A percentile compares a stretch with the other conserved stretches of the same genome.
phyloP scores from a whole-genome alignment of 2,113 vertebrate species.

The Leiothrix lutea region DNA sequence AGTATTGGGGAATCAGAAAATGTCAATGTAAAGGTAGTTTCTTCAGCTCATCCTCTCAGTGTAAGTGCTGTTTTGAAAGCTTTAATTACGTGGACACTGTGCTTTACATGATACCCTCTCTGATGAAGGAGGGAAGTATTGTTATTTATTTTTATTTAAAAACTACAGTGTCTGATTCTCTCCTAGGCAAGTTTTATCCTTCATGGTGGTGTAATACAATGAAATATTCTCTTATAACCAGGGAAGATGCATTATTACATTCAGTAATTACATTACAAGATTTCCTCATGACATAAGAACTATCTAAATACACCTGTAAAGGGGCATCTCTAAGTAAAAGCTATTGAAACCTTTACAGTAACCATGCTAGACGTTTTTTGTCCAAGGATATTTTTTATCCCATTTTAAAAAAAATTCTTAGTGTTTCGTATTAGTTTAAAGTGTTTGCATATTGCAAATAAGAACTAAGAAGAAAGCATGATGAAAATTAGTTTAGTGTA shows the following conservation, averaged over 20 bases:
- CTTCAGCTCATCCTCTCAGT: neutral
- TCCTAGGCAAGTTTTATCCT: neutral
- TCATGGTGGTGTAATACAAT: neutral
- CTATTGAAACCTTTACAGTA: neutral
- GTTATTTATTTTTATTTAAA: neutral
- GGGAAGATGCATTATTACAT: neutral
- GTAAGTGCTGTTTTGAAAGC: neutral
- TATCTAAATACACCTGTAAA: neutral
- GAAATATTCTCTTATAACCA: neutral
- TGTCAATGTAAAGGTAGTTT: neutral
- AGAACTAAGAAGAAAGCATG: neutral
- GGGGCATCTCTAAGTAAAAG: neutral
- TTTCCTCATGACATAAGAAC: neutral
- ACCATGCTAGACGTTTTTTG: neutral
- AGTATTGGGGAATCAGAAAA: neutral
- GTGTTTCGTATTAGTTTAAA: neutral
- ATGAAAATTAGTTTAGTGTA: neutral
- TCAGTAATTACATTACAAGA: neutral
- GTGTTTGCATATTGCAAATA: neutral
- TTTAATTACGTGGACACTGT: neutral
- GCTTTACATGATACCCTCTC: neutral
- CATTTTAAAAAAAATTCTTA: neutral
- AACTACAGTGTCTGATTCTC: fast-evolving
- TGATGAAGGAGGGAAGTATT: neutral
- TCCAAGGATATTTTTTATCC: neutral